A percentile compares a stretch with the other conserved stretches of the same genome.
Evolutionary conservation across 2,888 invertebrate genomes (phyloP).

Genomic region (Pandemis cinnamomeana): DNA sequence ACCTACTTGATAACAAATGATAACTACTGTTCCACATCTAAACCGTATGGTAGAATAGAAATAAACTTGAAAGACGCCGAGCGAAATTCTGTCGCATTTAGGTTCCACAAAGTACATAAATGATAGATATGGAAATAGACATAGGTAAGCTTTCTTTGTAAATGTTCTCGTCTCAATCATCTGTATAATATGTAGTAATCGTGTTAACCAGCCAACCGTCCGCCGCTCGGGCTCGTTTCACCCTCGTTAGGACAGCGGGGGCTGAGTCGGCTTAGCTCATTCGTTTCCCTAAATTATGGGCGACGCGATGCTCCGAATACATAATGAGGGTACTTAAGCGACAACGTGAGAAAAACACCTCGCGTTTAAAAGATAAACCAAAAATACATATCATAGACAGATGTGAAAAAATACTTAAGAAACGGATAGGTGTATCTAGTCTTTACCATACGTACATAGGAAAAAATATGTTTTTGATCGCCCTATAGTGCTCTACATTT

Average conservation of each 20-base stretch:
- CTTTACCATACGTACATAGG: no score
- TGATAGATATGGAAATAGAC: neutral
- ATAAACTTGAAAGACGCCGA: no score
- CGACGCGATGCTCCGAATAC: conserved; percentile 30
- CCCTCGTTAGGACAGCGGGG: conserved; percentile 26
- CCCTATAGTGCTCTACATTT: no score
- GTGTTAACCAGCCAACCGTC: conserved; percentile 9
- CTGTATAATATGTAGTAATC: conserved; percentile 6
- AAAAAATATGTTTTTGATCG: no score
- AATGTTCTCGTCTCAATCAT: neutral
- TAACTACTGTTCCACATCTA: no score
- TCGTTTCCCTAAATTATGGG: conserved; percentile 35
- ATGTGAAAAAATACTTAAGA: neutral
- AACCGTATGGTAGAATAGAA: no score
- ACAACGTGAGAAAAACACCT: conserved; percentile 6
- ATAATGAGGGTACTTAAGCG: conserved; percentile 19
- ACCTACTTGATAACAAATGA: no score
- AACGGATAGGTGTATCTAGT: no score
- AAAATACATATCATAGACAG: neutral
- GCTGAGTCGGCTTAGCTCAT: conserved; percentile 16
- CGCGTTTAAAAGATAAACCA: neutral
- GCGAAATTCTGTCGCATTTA: no score
- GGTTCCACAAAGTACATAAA: neutral
- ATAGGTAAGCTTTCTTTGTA: neutral
- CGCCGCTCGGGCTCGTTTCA: neutral